phyloP scores from a whole-genome alignment of 2,113 vertebrate genomes.

The Porphyrio hochstetteri region DNA sequence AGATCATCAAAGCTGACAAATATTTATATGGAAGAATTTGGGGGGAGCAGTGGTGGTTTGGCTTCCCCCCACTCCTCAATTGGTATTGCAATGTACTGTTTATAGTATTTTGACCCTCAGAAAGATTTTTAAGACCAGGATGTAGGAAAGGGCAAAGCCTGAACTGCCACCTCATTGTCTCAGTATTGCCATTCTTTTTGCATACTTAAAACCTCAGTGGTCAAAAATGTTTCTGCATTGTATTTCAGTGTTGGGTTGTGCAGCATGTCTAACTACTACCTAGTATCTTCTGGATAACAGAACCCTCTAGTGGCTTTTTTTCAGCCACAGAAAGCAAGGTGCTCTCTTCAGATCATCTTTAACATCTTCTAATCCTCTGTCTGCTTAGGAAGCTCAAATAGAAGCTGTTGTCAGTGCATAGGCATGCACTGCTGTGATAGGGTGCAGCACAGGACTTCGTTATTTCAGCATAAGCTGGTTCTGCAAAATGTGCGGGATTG shows the following conservation, averaged over 20 bases:
- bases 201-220: not conserved
- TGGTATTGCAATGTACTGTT: not conserved
- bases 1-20: not conserved
- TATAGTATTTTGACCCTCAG: not conserved
- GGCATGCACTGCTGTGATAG: not conserved
- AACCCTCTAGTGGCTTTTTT: not conserved
- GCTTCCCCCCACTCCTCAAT: too few relatives aligned
- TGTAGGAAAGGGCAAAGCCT: not conserved
- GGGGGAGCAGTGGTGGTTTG: not conserved
- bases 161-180: not conserved
- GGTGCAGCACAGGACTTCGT: not conserved
- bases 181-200: not conserved
- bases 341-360: not conserved
- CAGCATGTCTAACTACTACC: not conserved
- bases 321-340: not conserved
- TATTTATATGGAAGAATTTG: not conserved
- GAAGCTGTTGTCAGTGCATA: not conserved
- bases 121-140: not conserved
- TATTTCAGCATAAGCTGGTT: not conserved
- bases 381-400: not conserved
- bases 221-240: not conserved
- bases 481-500: not conserved
- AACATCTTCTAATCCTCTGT: not conserved
- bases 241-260: not conserved
- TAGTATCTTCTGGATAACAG: not conserved